phyloP scores from a whole-genome alignment of 2,797 vertebrate genomes.

The Peromyscus melanophrys region DNA sequence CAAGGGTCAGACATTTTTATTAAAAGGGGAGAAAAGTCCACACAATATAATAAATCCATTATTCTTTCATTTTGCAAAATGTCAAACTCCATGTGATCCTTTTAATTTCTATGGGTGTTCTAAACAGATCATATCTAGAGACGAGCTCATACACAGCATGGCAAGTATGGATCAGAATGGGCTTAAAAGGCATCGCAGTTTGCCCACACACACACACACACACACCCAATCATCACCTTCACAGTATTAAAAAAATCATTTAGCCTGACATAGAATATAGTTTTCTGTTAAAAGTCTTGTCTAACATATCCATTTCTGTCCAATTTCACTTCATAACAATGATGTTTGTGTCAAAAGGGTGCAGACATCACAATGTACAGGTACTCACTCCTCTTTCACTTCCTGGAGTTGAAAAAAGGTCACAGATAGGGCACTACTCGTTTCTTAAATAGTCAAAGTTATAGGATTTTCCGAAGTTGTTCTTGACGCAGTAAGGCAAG shows the following conservation, averaged over 20 bases:
- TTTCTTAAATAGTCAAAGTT: constrained; percentile 75
- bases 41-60: constrained; percentile 89
- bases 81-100: constrained; percentile 90
- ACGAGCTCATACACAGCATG: constrained; percentile 84
- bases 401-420: constrained; percentile 84
- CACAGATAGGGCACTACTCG: constrained; percentile 75
- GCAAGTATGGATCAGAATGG: constrained; percentile 83
- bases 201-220: constrained; percentile 11
- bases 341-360: constrained; percentile 69
- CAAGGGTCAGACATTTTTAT: constrained; percentile 87
- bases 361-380: constrained; percentile 73
- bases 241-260: constrained; percentile 36
- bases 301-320: constrained; percentile 39
- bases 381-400: constrained; percentile 70
- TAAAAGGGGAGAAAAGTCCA: constrained; percentile 85
- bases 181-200: constrained; percentile 70
- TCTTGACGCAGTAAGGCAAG: constrained; percentile 34
- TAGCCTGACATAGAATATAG: constrained; percentile 15
- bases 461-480: constrained; percentile 80
- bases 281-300: constrained; percentile 62
- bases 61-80: constrained; percentile 91
- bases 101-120: constrained; percentile 91
- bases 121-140: constrained; percentile 87
- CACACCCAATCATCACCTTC: background rate
- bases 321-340: constrained; percentile 64